These are phyloP conservation scores for Lasius fuliginosus DNA, from an alignment of 2,888 invertebrate species.

Conservation along the genomic window DNA sequence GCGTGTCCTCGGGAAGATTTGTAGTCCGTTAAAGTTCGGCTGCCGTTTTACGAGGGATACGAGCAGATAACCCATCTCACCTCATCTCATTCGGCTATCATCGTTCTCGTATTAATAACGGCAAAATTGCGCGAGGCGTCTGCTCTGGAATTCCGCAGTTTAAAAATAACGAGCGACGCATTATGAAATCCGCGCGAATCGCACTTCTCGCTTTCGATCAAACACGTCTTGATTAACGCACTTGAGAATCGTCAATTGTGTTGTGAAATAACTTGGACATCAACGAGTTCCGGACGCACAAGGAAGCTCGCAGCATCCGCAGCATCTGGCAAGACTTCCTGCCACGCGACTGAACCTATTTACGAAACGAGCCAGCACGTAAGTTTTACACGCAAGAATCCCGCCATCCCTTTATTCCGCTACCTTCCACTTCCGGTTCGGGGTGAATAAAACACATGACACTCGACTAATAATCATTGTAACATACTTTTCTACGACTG, in stretches of 20 bases:
- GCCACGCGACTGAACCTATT: slow-evolving; percentile 69
- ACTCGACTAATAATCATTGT: slow-evolving; percentile 24
- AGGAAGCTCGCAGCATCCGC: slow-evolving; percentile 27
- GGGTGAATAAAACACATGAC: slow-evolving; percentile 65
- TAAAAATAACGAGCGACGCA: background rate
- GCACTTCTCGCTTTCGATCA: background rate
- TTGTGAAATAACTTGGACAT: background rate
- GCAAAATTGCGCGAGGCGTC: slow-evolving; percentile 3
- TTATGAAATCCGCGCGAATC: background rate
- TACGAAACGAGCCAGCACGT: slow-evolving; percentile 63
- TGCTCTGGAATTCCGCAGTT: background rate
- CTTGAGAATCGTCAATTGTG: background rate
- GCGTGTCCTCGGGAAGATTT: slow-evolving; percentile 72
- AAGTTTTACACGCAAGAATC: slow-evolving; percentile 66
- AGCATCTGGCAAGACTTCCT: slow-evolving; percentile 76
- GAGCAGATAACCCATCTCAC: slow-evolving; percentile 58
- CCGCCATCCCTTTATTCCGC: slow-evolving; percentile 57
- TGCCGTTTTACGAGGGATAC: slow-evolving; percentile 65
- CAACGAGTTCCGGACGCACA: background rate
- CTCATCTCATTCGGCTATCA: slow-evolving; percentile 50
- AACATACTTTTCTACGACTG: background rate
- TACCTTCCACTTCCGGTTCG: slow-evolving; percentile 69
- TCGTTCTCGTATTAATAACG: slow-evolving; percentile 27
- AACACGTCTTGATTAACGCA: background rate
- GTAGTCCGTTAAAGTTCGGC: slow-evolving; percentile 69